Percentiles rank a stretch among this genome's conserved stretches.
Conservation (phyloP, 64 coral and sea anemone genomes). For the Montipora efflorescens region DNA sequence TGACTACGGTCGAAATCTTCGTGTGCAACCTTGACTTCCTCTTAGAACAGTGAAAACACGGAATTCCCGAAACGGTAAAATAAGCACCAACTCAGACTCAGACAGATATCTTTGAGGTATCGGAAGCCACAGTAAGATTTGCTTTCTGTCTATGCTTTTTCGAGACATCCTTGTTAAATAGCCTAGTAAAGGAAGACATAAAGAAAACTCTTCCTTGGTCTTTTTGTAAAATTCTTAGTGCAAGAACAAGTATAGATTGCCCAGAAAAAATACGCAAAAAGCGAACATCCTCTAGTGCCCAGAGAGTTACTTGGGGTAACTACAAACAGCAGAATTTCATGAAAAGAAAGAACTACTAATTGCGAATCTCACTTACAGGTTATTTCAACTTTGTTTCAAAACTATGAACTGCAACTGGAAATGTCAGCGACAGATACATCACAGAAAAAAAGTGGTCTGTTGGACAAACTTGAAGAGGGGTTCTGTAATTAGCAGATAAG, state of each 20-base stretch:
- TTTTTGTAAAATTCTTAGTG: slow-evolving; percentile 55
- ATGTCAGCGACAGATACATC: slow-evolving; percentile 57
- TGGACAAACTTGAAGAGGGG: slow-evolving; percentile 59
- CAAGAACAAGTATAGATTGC: slow-evolving; percentile 20
- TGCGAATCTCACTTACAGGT: slow-evolving; percentile 55
- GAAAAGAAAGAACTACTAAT: neutral
- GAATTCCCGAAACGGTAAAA: too few species aligned
- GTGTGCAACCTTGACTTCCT: too few species aligned
- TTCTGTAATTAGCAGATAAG: slow-evolving; percentile 62
- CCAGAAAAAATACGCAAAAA: slow-evolving; percentile 11
- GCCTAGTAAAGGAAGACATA: slow-evolving; percentile 37
- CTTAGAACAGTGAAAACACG: too few species aligned
- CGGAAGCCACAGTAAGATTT: slow-evolving; percentile 56
- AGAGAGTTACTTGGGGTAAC: slow-evolving; percentile 26
- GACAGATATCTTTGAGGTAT: slow-evolving; percentile 70
- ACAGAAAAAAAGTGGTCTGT: slow-evolving; percentile 57
- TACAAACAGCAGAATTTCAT: slow-evolving; percentile 54
- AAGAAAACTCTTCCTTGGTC: slow-evolving; percentile 50
- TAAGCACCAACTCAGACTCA: slow-evolving; percentile 29
- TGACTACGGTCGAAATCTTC: too few species aligned
- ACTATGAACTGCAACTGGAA: slow-evolving; percentile 53
- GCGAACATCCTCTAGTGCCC: slow-evolving; percentile 23
- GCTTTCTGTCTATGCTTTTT: slow-evolving; percentile 65
- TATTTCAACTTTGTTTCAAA: slow-evolving; percentile 66
- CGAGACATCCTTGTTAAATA: slow-evolving; percentile 48